phyloP scores from a whole-genome alignment of 2,888 invertebrate species.

The Aethes cnicana region DNA sequence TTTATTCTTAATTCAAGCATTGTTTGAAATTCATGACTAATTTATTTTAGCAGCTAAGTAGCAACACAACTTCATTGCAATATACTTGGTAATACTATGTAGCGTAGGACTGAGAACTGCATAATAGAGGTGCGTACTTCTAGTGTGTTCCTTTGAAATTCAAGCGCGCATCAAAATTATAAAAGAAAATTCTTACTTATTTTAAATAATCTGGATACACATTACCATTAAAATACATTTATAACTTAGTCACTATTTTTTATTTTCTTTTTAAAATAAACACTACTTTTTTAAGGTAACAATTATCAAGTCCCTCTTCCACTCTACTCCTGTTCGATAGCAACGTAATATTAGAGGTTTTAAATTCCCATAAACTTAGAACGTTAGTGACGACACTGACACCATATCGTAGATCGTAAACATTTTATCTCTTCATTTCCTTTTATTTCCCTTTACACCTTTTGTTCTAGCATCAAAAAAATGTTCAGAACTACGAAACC shows the following conservation, averaged over 20 bases:
- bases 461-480: slow-evolving; percentile 30
- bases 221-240: no score
- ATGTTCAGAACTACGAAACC: slow-evolving; percentile 17
- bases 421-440: slow-evolving; percentile 73
- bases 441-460: slow-evolving; percentile 56
- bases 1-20: neutral
- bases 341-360: slow-evolving; percentile 58
- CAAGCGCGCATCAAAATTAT: no score
- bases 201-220: no score
- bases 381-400: slow-evolving; percentile 57
- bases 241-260: no score
- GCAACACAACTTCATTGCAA: no score
- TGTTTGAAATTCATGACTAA: no score
- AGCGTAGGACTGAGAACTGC: no score
- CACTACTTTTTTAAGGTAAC: neutral
- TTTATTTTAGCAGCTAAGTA: no score
- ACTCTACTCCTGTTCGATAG: slow-evolving; percentile 37
- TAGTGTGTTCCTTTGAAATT: no score
- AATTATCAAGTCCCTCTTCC: slow-evolving; percentile 9
- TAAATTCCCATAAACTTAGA: slow-evolving; percentile 65
- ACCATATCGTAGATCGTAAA: slow-evolving; percentile 72
- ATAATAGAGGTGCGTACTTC: no score
- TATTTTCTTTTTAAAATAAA: neutral
- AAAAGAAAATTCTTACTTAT: no score
- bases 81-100: no score